Evolutionary conservation across 2,797 vertebrate genomes (phyloP), one percentile per base, ranked within the genome.

Genomic region (Mormyrus proboscirostris): DNA sequence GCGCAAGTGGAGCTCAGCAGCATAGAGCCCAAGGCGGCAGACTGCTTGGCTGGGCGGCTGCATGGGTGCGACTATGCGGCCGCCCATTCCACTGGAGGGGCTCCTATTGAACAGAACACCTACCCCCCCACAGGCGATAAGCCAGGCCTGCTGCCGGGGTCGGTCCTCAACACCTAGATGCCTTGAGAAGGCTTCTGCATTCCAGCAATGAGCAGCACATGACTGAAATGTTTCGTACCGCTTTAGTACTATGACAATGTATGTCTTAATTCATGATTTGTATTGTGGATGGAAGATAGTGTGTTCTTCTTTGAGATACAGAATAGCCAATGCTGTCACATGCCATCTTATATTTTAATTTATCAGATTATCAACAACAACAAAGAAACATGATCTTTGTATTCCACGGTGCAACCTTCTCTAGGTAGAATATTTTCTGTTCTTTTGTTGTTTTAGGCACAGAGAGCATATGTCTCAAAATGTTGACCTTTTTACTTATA

Each of bases 1-100:
- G 94, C 93, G 41, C 94, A 95, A 92, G 90, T 93, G 92, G 94
- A 95, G 90, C 91, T 90, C 33, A 22, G 76, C 1, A 59, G 88
- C 0, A 87, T 90, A 51, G 91, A 90, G 89, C 86, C 85, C 0
- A 89, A 93, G 4, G 93, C 92, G 0, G 89, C 93, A 73, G 93
- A 92, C 84, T 94, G 94, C 89, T 93, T 92, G 94, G 91, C 90
- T 0, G 92, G 91, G 3, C 91, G 91, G 1, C 92, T 93, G 41
- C 93, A 93, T 76, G 92, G 91, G 2, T 91, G 91, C 89, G 90
- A 90, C 0, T 88, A 3, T 83, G 83, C 73, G 10, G 90, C 14
- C 86, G 89, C 44, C 22, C 89, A 57, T 12, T 51, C 88, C 49
- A 76, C 33, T 5, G 86, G 57, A 19, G 44, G 51, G 29, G 25